A percentile compares a stretch with the other conserved stretches of the same genome.
Conservation (phyloP, 1,140 invertebrate genomes). For the Psilanteris sp. region DNA sequence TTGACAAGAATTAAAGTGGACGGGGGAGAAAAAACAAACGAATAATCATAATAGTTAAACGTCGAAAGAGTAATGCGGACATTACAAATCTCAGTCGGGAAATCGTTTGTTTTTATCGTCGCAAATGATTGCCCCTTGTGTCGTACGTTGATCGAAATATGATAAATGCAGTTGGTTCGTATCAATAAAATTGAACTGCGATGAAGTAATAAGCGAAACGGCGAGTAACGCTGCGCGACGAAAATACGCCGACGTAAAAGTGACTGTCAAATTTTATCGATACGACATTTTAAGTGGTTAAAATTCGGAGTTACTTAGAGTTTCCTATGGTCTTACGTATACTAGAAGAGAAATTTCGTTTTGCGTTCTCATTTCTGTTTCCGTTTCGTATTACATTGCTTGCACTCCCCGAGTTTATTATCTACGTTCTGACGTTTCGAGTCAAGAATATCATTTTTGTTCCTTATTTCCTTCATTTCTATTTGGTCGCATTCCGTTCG, state of each 20-base stretch:
- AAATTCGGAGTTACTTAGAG: constrained; percentile 36
- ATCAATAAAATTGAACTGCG: constrained; percentile 53
- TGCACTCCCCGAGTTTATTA: constrained; percentile 53
- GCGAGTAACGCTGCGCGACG: too few species aligned
- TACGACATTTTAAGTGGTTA: constrained; percentile 25
- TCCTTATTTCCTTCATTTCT: constrained; percentile 13
- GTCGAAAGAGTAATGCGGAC: background rate
- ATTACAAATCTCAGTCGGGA: constrained; percentile 15
- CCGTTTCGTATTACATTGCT: constrained; percentile 68
- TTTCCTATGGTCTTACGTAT: constrained; percentile 44
- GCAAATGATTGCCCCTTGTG: constrained; percentile 34
- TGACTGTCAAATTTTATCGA: constrained; percentile 35
- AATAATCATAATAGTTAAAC: too few species aligned
- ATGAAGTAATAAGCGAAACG: too few species aligned
- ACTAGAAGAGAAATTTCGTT: constrained; percentile 62
- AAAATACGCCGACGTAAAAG: too few species aligned
- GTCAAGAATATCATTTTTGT: constrained; percentile 11
- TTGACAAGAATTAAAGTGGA: too few species aligned
- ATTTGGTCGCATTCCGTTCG: constrained; percentile 34
- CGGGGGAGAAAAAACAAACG: too few species aligned
- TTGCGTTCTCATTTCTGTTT: constrained; percentile 78
- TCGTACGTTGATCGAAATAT: constrained; percentile 50
- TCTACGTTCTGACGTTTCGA: constrained; percentile 42
- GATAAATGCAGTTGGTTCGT: constrained; percentile 44
- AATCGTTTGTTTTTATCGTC: constrained; percentile 7